Base-by-base conservation (phyloP, 1,140 invertebrate genomes). In the Planococcus citri region DNA sequence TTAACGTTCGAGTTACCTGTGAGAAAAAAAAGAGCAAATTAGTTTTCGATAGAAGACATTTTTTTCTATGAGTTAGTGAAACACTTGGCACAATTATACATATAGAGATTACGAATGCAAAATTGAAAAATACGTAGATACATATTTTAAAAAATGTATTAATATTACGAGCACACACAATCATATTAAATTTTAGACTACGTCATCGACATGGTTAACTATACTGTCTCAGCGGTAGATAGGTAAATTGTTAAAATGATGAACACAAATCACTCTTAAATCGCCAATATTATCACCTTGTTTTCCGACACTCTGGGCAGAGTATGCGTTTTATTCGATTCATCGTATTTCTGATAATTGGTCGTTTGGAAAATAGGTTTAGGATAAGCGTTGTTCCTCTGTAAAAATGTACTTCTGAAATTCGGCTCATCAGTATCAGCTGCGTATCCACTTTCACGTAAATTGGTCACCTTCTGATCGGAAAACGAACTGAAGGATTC, bases 391-490 rank as follows among this genome's bases (percentile, higher is more conserved):
- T 37, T 37, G n/a, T 20, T 64, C 17, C 24, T 64, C 20, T 24
- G 60, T 27, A 64, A 24, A 22, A 64, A 64, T 25, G 12, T 64
- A 27, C 22, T 17, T 4, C 70, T 37, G 3, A 38, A 27, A 27
- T 81, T 77, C 0, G 83, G 83, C 72, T 88, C 87, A 73, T 88
- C 85, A 0, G 87, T 88, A 74, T 89, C 87, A 1, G 87, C 87
- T 75, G 85, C 85, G 73, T 88, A 88, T 17, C 87, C 87, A 75
- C 84, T 85, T 72, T 85, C 82, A 20, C 83, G 71, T 81, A 84
- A 20, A 84, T 83, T 68, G 84, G 83, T 82, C 84, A 87, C 74
- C 17, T 51, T 51, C 41, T 51, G 10, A 51, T 51, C 41, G 41
- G 41, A 9, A n/a, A 51, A 51, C 41, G 41, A 51, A 51, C 17